phyloP scores from a whole-genome alignment of 1,140 invertebrate genomes.

The Drosophila saltans region DNA sequence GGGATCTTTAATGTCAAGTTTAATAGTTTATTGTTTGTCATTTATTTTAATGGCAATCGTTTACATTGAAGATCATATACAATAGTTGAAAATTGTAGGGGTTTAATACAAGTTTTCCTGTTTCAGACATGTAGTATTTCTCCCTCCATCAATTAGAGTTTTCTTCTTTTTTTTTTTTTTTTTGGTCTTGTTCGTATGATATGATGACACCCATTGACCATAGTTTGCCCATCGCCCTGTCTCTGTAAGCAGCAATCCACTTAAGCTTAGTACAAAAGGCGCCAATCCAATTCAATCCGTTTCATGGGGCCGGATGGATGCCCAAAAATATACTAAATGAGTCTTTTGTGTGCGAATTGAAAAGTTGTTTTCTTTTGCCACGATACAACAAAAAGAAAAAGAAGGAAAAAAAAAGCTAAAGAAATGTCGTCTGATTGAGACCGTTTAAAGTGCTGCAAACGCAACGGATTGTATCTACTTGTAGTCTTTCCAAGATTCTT shows the following conservation, averaged over 20 bases:
- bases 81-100: not conserved
- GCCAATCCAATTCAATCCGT: constrained; percentile 58
- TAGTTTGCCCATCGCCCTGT: too few species aligned
- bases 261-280: constrained; percentile 63
- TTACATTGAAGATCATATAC: constrained; percentile 5
- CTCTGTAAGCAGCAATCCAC: constrained; percentile 31
- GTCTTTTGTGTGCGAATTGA: constrained; percentile 70
- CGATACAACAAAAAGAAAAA: too few species aligned
- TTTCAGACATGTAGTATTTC: too few species aligned
- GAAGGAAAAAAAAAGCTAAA: too few species aligned
- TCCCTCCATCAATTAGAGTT: constrained; percentile 13
- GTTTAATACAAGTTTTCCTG: not conserved
- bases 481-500: constrained; percentile 27
- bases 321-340: constrained; percentile 67
- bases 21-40: constrained; percentile 4
- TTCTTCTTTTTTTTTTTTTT: not conserved
- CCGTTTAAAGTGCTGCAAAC: constrained; percentile 40
- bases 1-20: not conserved
- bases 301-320: constrained; percentile 51
- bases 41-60: constrained; percentile 12
- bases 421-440: constrained; percentile 41
- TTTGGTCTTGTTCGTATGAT: too few species aligned
- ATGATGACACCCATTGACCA: not conserved
- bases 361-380: constrained; percentile 43
- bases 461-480: constrained; percentile 58